Evolutionary conservation across 2,888 invertebrate genomes (phyloP).

Genomic region (Copidosoma aretas): DNA sequence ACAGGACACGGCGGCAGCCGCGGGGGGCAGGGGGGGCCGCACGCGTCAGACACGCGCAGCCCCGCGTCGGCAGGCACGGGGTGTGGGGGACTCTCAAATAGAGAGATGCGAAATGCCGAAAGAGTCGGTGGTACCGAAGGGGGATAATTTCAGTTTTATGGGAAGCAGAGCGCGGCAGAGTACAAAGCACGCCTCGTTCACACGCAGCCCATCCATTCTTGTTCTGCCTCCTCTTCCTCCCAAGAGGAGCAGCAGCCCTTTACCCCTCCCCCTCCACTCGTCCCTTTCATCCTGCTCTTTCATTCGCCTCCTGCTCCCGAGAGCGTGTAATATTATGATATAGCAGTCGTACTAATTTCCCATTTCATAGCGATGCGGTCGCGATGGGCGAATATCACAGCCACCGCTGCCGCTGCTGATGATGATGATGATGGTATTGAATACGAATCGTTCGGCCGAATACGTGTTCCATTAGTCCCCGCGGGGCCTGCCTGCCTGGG

Average conservation of each 20-base stretch:
- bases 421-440: constrained; percentile 53
- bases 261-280: constrained; percentile 9
- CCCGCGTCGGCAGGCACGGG: too few relatives aligned
- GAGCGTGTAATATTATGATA: constrained; percentile 11
- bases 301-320: constrained; percentile 1
- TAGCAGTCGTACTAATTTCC: constrained; percentile 27
- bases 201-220: constrained; percentile 27
- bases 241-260: constrained; percentile 9
- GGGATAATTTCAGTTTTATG: constrained; percentile 39
- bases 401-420: constrained; percentile 38
- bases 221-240: constrained; percentile 13
- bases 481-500: constrained; percentile 30
- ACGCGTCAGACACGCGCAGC: too few relatives aligned
- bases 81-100: neutral
- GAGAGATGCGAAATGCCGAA: neutral
- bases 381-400: constrained; percentile 49
- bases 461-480: constrained; percentile 60
- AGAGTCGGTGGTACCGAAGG: constrained; percentile 23
- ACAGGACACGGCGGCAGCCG: too few relatives aligned
- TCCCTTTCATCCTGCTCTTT: constrained; percentile 28
- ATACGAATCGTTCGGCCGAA: constrained; percentile 59
- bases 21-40: too few relatives aligned
- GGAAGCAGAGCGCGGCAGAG: constrained; percentile 29
- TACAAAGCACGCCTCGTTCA: constrained; percentile 36
- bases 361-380: constrained; percentile 16